phyloP scores from a whole-genome alignment of 2,888 invertebrate species.

The Lasioglossum malachurum region DNA sequence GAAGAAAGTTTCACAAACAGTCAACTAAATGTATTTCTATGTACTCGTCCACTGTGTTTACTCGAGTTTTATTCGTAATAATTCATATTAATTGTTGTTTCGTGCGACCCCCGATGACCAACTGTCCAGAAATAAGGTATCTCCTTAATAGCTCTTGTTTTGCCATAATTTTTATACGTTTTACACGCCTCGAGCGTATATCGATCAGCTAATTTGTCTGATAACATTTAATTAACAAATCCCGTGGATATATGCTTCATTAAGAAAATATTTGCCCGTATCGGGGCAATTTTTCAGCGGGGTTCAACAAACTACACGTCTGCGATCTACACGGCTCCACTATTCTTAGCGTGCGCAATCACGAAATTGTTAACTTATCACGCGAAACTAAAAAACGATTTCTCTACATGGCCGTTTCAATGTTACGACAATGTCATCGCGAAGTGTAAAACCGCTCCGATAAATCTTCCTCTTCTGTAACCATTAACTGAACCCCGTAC shows the following conservation, averaged over 20 bases:
- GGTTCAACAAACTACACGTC: conserved; percentile 37
- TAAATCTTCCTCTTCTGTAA: background rate
- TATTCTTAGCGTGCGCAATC: conserved; percentile 18
- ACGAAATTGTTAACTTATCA: conserved; percentile 22
- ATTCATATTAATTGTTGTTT: conserved; percentile 21
- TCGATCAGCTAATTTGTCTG: conserved; percentile 29
- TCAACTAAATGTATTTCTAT: no score
- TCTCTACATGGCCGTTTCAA: background rate
- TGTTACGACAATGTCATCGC: background rate
- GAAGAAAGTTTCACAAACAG: background rate
- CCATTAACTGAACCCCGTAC: background rate
- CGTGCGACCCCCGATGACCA: conserved; percentile 9
- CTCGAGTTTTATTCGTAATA: background rate
- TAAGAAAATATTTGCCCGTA: conserved; percentile 20
- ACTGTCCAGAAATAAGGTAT: conserved; percentile 16
- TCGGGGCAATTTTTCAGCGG: conserved; percentile 31
- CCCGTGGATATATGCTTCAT: background rate
- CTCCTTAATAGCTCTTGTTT: conserved; percentile 35
- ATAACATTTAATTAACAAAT: conserved; percentile 38
- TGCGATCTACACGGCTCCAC: background rate
- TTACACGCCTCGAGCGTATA: background rate
- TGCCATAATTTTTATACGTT: conserved; percentile 12
- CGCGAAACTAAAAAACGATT: background rate
- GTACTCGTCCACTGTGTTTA: conserved; percentile 21
- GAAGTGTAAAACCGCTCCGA: background rate